Conservation (phyloP, 2,797 vertebrate genomes). For the Periophthalmus magnuspinnatus region DNA sequence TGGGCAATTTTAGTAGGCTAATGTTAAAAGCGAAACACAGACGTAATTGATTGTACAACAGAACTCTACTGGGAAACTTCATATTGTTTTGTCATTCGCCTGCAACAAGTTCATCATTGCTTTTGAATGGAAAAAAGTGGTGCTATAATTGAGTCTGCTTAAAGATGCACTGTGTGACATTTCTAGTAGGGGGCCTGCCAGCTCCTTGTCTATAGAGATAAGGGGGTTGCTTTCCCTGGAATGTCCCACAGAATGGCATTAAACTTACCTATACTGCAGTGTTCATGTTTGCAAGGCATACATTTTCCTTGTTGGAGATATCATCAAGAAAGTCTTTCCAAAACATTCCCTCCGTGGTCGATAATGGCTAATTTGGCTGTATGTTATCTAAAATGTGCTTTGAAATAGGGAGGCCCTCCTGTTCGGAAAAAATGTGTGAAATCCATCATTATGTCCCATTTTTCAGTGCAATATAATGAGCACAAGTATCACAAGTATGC, state of each 20-base stretch:
- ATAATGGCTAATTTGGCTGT: neutral
- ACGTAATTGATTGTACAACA: constrained; percentile 1
- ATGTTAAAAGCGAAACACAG: constrained; percentile 30
- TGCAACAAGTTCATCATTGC: neutral
- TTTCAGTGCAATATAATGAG: constrained; percentile 6
- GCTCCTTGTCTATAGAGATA: neutral
- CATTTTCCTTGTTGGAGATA: neutral
- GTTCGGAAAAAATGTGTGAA: constrained; percentile 4
- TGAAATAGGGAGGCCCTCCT: neutral
- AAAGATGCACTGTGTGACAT: no score
- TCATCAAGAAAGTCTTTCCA: constrained; percentile 2
- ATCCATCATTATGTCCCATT: constrained; percentile 11
- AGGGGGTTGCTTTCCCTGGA: neutral
- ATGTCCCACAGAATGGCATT: neutral
- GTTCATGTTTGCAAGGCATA: neutral
- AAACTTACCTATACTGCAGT: neutral
- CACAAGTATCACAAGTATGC: constrained; percentile 1
- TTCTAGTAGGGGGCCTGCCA: no score
- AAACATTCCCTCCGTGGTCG: constrained; percentile 1
- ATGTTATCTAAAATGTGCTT: constrained; percentile 3
- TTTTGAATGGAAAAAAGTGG: neutral
- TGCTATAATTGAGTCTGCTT: neutral
- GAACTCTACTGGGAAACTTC: neutral
- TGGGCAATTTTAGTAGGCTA: constrained; percentile 27
- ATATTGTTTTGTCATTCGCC: constrained; percentile 9